Percentiles rank a stretch among this genome's conserved stretches.
These are phyloP conservation scores for Babyrousa celebensis DNA, from an alignment of 2,797 vertebrate species.

Conservation along the genomic window DNA sequence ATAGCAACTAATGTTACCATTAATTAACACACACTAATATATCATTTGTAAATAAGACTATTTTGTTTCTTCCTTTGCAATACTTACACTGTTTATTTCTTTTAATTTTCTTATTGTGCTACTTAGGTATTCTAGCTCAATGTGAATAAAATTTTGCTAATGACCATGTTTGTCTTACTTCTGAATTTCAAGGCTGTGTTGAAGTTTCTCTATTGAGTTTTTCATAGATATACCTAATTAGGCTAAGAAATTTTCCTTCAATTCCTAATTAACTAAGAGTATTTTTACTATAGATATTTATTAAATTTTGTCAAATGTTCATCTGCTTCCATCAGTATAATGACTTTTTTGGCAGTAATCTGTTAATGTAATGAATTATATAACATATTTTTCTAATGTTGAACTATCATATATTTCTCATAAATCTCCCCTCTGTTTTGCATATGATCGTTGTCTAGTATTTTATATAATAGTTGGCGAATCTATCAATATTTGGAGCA, in stretches of 20 bases:
- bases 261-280: constrained; percentile 25
- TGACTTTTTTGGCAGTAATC: not conserved
- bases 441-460: not conserved
- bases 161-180: not conserved
- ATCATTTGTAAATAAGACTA: constrained; percentile 13
- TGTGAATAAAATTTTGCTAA: constrained; percentile 18
- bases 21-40: not conserved
- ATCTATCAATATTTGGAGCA: not conserved
- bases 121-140: not conserved
- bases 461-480: not conserved
- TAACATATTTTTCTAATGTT: constrained; percentile 15
- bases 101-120: not conserved
- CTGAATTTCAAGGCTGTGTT: constrained; percentile 46
- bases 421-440: not conserved
- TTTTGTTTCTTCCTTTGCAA: constrained; percentile 11
- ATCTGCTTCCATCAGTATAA: not conserved
- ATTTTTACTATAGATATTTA: constrained; percentile 30
- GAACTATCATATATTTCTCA: constrained; percentile 17
- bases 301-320: constrained; percentile 9
- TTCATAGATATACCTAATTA: not conserved
- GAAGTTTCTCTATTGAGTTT: not conserved
- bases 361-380: constrained; percentile 37
- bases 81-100: not conserved
- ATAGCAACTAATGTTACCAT: not conserved
- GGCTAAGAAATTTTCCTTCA: constrained; percentile 7